Evolutionary conservation across 2,113 vertebrate species (phyloP), one percentile per base, ranked within the genome.

Genomic region (Paedocypris sp.): DNA sequence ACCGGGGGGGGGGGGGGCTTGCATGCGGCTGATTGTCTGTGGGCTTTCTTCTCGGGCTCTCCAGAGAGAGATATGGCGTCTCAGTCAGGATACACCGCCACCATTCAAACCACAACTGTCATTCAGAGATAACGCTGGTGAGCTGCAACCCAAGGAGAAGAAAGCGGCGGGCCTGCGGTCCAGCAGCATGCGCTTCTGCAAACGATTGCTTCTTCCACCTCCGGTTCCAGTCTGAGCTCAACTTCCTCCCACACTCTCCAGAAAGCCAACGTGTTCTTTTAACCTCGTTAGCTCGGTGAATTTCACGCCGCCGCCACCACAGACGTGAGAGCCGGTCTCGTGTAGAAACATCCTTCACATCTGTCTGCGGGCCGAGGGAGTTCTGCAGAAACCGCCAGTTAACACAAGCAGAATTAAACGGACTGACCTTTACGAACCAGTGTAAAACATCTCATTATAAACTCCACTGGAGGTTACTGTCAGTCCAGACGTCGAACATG

Each of bases 71-170:
- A 83, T 84, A 81, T 72, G 70, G 67, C 74, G 77, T 82, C 79
- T 83, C 71, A 77, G 78, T 78, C 82, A 82, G 79, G 74, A 84
- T 85, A 80, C 82, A 74, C 83, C 78, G 71, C 77, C 66, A 71
- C 82, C 77, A 81, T 83, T 84, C 78, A 83, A 86, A 83, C 85
- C 84, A 82, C 82, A 82, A 85, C 83, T 86, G 84, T 79, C 81
- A 76, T 74, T 73, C 76, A 75, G 77, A 80, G 85, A 86, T 86
- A 85, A 86, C 78, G 45, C 63, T 64, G 72, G 71, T 74, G 60
- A 51, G 42, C 72, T 45, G 62, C 48, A 11, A 64, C 39, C 53
- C 28, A 38, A 52, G 54, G 46, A 38, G 35, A 11, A 42, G 47
- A 43, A 49, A 26, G 11, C 28, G 19, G 62, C 64, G 78, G 77